These are phyloP conservation scores for Campylomormyrus tamandua DNA, from an alignment of 2,113 vertebrate species.

Conservation along the genomic window DNA sequence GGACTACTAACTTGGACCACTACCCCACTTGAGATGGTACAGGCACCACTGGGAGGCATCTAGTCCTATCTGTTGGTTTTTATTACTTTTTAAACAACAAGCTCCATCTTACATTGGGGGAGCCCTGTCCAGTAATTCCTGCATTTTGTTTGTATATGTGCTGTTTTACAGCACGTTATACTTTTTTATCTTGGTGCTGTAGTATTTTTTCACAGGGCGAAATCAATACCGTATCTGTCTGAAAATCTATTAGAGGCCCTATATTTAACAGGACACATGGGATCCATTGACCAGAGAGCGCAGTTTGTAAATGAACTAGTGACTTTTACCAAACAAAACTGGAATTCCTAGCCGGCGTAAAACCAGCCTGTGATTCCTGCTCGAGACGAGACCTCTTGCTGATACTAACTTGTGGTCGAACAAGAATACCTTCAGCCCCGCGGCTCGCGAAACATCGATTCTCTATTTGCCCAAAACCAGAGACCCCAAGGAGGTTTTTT, in stretches of 20 bases:
- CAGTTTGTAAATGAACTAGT: constrained; percentile 32
- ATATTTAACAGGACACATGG: constrained; percentile 21
- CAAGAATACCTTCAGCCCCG: background rate
- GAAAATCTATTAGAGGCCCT: constrained; percentile 29
- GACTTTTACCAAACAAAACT: constrained; percentile 34
- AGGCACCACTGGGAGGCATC: background rate
- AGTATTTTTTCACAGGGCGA: constrained; percentile 8
- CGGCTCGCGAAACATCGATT: background rate
- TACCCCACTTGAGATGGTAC: background rate
- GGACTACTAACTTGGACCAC: background rate
- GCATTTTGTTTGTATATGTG: background rate
- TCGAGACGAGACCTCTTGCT: background rate
- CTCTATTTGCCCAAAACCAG: background rate
- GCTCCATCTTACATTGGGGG: background rate
- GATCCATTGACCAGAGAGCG: constrained; percentile 24
- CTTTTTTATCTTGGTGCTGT: constrained; percentile 29
- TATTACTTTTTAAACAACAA: background rate
- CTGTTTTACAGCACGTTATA: constrained; percentile 13
- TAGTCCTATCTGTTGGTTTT: background rate
- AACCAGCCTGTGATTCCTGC: constrained; percentile 30
- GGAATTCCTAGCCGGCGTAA: constrained; percentile 40
- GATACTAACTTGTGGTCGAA: background rate
- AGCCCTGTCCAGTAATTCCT: background rate
- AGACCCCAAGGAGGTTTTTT: background rate
- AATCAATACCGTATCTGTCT: constrained; percentile 41